Conservation (phyloP, 2,113 vertebrate genomes). For the Vidua chalybeata region DNA sequence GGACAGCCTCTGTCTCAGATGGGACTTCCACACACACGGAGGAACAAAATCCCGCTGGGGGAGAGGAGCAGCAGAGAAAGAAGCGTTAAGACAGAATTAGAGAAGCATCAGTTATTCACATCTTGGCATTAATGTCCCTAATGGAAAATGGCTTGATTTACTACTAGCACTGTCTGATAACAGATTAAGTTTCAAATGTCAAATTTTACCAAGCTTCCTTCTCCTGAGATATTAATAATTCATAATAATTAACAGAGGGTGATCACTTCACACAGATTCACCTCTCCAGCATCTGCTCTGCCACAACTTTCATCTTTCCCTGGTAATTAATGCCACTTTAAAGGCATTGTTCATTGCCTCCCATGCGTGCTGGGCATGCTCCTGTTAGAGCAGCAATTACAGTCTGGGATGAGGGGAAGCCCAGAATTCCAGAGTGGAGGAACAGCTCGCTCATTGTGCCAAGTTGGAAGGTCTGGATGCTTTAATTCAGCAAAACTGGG, state of each 20-base stretch:
- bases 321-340: not conserved
- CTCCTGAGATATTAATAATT: not conserved
- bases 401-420: not conserved
- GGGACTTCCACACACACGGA: slow-evolving; percentile 91
- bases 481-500: not conserved
- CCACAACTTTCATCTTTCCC: not conserved
- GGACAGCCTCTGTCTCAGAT: slow-evolving; percentile 86
- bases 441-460: not conserved
- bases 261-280: not conserved
- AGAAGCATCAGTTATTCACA: not conserved
- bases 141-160: not conserved
- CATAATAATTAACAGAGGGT: not conserved
- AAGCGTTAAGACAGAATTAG: not conserved
- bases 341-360: not conserved
- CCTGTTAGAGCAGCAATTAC: not conserved
- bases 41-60: slow-evolving; percentile 78
- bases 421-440: not conserved
- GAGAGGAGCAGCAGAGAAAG: not conserved
- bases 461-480: not conserved
- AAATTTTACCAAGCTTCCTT: not conserved
- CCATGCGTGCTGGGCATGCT: not conserved
- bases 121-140: not conserved
- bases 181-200: not conserved
- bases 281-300: not conserved
- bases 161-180: not conserved